Evolutionary conservation across 53 echinoderm and acorn worm genomes (phyloP).

Genomic region (Paracentrotus lividus): DNA sequence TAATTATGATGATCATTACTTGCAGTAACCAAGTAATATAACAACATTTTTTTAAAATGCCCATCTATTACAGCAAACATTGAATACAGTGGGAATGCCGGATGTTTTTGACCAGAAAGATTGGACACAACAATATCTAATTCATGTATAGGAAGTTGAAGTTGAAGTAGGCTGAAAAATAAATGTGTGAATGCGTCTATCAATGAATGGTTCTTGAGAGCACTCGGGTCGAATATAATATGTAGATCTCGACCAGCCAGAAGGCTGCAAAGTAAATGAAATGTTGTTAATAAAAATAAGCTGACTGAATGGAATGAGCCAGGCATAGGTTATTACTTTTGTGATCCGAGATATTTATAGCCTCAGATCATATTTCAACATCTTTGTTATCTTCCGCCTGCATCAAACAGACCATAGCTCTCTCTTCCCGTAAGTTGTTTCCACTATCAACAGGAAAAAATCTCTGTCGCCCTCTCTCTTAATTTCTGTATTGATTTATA

Average conservation of each 20-base stretch:
- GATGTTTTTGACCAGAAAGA: too few species aligned
- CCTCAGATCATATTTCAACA: neutral
- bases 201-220: neutral
- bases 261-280: neutral
- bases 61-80: too few species aligned
- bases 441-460: neutral
- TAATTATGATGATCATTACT: too few species aligned
- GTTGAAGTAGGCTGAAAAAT: too few species aligned
- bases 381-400: neutral
- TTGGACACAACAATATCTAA: too few species aligned
- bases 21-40: too few species aligned
- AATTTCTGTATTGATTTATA: neutral
- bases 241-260: slow-evolving; percentile 32
- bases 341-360: slow-evolving; percentile 1
- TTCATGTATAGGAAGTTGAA: too few species aligned
- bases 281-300: slow-evolving; percentile 21
- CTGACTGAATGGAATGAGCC: neutral
- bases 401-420: neutral
- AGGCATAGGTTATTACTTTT: slow-evolving; percentile 7
- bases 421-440: neutral
- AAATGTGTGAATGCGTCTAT: neutral
- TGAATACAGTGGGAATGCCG: too few species aligned
- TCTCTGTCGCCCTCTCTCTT: neutral
- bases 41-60: too few species aligned
- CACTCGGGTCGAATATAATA: neutral